Base-by-base conservation (phyloP, 2,113 vertebrate species). In the Polypterus senegalus region DNA sequence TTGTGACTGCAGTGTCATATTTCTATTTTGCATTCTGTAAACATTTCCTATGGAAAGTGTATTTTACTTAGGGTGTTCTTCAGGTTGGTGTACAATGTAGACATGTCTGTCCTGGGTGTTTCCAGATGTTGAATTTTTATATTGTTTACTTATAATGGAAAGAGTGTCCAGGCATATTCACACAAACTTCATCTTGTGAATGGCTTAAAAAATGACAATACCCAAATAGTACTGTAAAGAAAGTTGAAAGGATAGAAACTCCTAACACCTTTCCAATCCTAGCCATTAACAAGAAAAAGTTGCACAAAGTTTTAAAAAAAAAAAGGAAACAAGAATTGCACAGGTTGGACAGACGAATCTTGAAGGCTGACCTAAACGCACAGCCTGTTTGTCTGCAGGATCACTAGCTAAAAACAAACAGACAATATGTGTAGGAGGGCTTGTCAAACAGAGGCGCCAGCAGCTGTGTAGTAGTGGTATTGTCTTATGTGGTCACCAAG, bases 41-140 rank as follows among this genome's bases (percentile, higher is more conserved):
- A 88, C 81, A 78, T 86, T 88, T 88, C 86, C 86, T 87, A 86
- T 87, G 86, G 86, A 86, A 81, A 82, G 62, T 76, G 74, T 77
- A 85, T 81, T 85, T 82, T 83, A 79, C 81, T 88, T 86, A 81
- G 83, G 79, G 80, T 83, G 83, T 77, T 81, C 80, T 86, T 88
- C 82, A 87, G 86, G 84, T 81, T 67, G 83, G 81, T 86, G 82
- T 86, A 86, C 82, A 88, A 80, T 80, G 80, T 84, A 81, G 82
- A 86, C 78, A 73, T 78, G 77, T 85, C 83, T 82, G 81, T 83
- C 79, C 75, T 82, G 82, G 65, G 57, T 58, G 53, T 59, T 61
- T 59, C 68, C 65, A 83, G 80, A 66, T 65, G 77, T 76, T 73
- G 80, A 77, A 80, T 79, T 81, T n/a, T n/a, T n/a, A n/a, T n/a